Base-by-base conservation (phyloP, 2,113 vertebrate species). In the Onychostoma macrolepis region DNA sequence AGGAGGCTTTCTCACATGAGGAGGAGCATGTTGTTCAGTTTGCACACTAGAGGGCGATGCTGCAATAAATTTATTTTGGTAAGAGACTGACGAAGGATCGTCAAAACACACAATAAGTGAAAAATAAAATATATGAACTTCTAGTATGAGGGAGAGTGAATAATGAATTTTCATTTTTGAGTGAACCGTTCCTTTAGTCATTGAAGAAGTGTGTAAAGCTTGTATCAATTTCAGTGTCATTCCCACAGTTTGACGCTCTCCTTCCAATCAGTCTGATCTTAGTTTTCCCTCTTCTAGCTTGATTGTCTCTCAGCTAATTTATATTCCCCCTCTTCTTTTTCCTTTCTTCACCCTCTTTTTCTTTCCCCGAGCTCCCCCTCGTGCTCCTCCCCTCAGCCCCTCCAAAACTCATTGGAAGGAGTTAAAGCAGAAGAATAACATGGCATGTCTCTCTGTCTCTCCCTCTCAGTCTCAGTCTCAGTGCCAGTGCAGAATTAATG, bases 31-130 rank as follows among this genome's bases (percentile, higher is more conserved):
- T 65, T 28, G 43, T 24, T 24, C 63, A n/a, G 6, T 56, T 26
- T 58, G 81, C 10, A n/a, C 67, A 58, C 82, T 72, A 84, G 82
- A 84, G 48, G 69, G 67, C 82, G 45, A 72, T 48, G 30, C 30
- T 21, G 4, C 21, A 38, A 12, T 5, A 58, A 13, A 15, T 36
- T 0, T 45, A 53, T 6, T 28, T 3, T 4, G 2, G 56, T 38
- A 41, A 38, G 36, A 72, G 19, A 61, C 15, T 33, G 17, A n/a
- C 45, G 1, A 30, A 36, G 9, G 26, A 61, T 11, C 9, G 19
- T 71, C 33, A 21, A 21, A 71, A 38, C 17, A 9, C 9, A 24
- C 56, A 58, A 58, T 56, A 13, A 43, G 11, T 48, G 45, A 1
- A 10, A 10, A 10, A 43, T 15, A 50, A 45, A 45, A 45, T n/a